These are phyloP conservation scores for Lycocerus yunnanus DNA, from an alignment of 2,888 invertebrate genomes.

Conservation along the genomic window DNA sequence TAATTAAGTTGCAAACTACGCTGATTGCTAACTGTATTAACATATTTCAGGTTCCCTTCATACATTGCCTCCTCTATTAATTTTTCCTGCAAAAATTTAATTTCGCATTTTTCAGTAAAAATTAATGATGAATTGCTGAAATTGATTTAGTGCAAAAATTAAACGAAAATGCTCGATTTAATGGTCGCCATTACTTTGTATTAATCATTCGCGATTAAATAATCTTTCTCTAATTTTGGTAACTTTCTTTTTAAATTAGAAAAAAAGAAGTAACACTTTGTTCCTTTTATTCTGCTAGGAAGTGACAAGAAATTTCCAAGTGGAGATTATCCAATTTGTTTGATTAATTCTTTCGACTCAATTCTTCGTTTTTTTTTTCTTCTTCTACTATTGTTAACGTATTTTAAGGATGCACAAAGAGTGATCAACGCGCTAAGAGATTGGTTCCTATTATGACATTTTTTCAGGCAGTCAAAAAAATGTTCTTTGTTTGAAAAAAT, in stretches of 20 bases:
- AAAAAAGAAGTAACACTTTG: neutral
- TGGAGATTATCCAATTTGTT: neutral
- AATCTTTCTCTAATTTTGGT: neutral
- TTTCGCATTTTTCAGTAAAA: neutral
- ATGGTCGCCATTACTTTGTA: neutral
- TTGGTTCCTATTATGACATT: neutral
- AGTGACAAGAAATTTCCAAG: neutral
- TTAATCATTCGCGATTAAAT: neutral
- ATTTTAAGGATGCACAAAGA: neutral
- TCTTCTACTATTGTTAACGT: neutral
- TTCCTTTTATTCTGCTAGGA: neutral
- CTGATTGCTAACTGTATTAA: neutral
- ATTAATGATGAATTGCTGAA: neutral
- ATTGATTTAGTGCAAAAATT: neutral
- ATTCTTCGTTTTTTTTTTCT: neutral
- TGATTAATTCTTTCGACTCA: neutral
- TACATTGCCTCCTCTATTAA: neutral
- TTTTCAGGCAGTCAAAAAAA: neutral
- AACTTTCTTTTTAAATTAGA: neutral
- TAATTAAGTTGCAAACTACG: neutral
- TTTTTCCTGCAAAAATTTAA: neutral
- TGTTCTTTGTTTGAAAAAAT: neutral
- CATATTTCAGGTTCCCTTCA: neutral
- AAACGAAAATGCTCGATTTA: neutral
- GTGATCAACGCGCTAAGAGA: neutral